Conservation (phyloP, 2,888 invertebrate genomes). For the Erebia epiphron region DNA sequence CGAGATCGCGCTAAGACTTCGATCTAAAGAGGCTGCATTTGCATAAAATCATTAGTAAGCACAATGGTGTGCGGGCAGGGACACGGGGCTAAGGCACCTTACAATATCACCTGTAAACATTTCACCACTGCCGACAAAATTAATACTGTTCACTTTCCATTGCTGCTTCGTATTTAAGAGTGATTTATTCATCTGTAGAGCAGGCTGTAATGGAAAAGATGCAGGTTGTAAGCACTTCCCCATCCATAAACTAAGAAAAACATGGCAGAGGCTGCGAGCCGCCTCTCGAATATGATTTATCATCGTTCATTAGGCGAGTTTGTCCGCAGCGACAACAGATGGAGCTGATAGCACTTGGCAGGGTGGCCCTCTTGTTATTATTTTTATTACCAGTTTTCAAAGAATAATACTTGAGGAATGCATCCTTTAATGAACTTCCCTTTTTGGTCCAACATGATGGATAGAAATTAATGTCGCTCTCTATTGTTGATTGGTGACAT, state of each 20-base stretch:
- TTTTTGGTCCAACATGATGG: conserved; percentile 80
- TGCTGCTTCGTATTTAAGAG: conserved; percentile 35
- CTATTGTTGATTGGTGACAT: conserved; percentile 81
- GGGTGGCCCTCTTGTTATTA: conserved; percentile 83
- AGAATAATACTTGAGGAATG: conserved; percentile 83
- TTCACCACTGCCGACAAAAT: conserved; percentile 46
- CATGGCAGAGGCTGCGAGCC: conserved; percentile 67
- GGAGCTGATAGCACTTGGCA: conserved; percentile 83
- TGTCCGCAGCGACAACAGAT: conserved; percentile 83
- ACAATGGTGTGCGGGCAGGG: conserved; percentile 81
- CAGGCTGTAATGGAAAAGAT: conserved; percentile 52
- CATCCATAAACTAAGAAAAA: conserved; percentile 57
- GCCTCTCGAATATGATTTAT: conserved; percentile 83
- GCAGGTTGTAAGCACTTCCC: conserved; percentile 41
- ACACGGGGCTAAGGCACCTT: conserved; percentile 76
- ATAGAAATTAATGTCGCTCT: conserved; percentile 80
- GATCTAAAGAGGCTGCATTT: conserved; percentile 83
- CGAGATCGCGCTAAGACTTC: conserved; percentile 82
- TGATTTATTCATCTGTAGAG: not conserved
- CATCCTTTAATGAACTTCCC: conserved; percentile 82
- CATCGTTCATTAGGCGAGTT: conserved; percentile 84
- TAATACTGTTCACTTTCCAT: conserved; percentile 45
- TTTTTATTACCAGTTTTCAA: conserved; percentile 82
- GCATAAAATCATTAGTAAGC: conserved; percentile 84
- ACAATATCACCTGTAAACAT: conserved; percentile 67